Conservation (phyloP, 2,797 vertebrate species). For the Pangasius krempfi region DNA sequence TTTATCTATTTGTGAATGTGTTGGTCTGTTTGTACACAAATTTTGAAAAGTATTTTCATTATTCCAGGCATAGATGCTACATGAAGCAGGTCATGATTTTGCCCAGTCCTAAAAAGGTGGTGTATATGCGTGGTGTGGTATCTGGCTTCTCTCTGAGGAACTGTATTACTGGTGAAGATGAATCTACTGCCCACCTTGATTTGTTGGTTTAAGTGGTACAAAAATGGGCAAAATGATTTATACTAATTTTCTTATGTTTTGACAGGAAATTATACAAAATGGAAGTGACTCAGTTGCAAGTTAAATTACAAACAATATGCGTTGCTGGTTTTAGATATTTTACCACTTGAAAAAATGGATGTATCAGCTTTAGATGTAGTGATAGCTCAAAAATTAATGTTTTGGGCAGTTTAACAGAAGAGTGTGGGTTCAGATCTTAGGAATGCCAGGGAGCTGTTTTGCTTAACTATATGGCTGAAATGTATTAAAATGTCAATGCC, state of each 20-base stretch:
- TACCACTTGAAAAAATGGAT: neutral
- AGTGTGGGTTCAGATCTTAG: too few relatives aligned
- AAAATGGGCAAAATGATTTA: neutral
- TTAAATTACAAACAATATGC: neutral
- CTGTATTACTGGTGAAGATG: conserved; percentile 32
- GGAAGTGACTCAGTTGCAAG: neutral
- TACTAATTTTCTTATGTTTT: neutral
- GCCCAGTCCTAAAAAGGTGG: conserved; percentile 61
- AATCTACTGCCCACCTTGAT: neutral
- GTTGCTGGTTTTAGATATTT: neutral
- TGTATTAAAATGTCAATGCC: too few relatives aligned
- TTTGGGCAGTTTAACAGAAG: too few relatives aligned
- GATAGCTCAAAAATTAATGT: too few relatives aligned
- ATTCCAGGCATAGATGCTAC: conserved; percentile 61
- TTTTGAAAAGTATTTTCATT: neutral
- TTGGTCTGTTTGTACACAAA: neutral
- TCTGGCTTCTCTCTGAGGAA: conserved; percentile 65
- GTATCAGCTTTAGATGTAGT: neutral
- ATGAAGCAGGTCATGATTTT: conserved; percentile 66
- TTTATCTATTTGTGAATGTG: neutral
- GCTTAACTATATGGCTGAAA: too few relatives aligned
- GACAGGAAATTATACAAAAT: neutral
- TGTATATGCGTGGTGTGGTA: conserved; percentile 21
- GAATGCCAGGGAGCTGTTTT: too few relatives aligned
- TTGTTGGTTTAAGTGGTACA: neutral